Percentiles rank a stretch among this genome's conserved stretches.
These are phyloP conservation scores for Aphrophora alni DNA, from an alignment of 2,888 invertebrate genomes.

Conservation along the genomic window DNA sequence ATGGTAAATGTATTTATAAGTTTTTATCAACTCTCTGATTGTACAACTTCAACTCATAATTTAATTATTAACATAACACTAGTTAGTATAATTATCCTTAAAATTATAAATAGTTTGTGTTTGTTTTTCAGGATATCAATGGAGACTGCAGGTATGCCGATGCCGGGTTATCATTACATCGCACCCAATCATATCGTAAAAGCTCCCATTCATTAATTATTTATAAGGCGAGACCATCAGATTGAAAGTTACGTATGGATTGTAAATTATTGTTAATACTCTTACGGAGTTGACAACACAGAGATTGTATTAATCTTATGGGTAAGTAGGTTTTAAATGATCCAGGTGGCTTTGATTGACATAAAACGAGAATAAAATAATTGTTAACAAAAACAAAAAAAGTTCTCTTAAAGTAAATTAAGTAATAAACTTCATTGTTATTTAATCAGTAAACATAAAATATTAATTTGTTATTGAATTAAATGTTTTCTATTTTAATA, in stretches of 20 bases:
- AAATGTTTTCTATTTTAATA: too few species aligned
- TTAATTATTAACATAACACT: too few species aligned
- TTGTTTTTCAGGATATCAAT: constrained; percentile 86
- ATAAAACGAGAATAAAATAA: neutral
- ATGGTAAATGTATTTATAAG: too few species aligned
- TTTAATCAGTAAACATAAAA: too few species aligned
- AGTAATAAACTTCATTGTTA: too few species aligned
- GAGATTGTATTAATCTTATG: neutral
- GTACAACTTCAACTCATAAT: too few species aligned
- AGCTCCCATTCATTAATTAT: constrained; percentile 82
- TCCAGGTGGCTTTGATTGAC: neutral
- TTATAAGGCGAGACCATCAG: constrained; percentile 2
- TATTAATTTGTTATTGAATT: too few species aligned
- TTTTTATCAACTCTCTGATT: too few species aligned
- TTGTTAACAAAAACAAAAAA: too few species aligned
- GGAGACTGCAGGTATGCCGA: constrained; percentile 91
- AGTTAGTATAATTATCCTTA: too few species aligned
- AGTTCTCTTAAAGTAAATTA: too few species aligned
- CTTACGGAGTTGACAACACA: neutral
- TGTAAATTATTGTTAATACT: neutral
- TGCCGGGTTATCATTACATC: constrained; percentile 91
- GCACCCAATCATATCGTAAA: constrained; percentile 92
- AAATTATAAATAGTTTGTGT: too few species aligned
- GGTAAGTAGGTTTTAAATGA: neutral
- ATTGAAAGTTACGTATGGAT: neutral